Percentiles rank a stretch among this genome's conserved stretches.
These are phyloP conservation scores for Muscicapa adusta DNA, from an alignment of 2,113 vertebrate genomes.

Conservation along the genomic window DNA sequence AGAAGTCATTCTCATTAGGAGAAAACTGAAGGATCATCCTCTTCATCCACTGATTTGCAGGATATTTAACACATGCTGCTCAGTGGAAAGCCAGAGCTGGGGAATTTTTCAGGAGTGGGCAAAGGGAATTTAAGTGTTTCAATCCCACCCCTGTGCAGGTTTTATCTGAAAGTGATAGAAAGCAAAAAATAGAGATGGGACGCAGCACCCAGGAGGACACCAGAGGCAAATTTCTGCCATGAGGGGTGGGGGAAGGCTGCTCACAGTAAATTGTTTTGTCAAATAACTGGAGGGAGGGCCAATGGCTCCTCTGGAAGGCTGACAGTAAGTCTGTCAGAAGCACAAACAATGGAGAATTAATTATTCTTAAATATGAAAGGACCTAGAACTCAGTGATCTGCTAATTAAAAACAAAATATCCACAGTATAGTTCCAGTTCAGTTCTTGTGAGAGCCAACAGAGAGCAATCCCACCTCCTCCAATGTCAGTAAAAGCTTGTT, in stretches of 20 bases:
- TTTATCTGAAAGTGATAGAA: not conserved
- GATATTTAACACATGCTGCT: not conserved
- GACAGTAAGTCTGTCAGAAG: not conserved
- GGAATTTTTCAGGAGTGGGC: not conserved
- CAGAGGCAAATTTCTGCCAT: not conserved
- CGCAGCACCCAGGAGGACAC: not conserved
- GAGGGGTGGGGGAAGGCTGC: not conserved
- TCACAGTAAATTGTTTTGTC: not conserved
- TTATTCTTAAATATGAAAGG: not conserved
- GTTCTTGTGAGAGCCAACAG: not conserved
- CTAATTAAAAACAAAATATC: constrained; percentile 8
- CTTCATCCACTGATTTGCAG: not conserved
- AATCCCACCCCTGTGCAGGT: not conserved
- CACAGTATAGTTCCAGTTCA: not conserved
- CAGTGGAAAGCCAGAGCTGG: rapidly evolving
- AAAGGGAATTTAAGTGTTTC: not conserved
- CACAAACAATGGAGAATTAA: constrained; percentile 12
- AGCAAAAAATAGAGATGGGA: not conserved
- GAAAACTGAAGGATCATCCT: not conserved
- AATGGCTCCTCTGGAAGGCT: not conserved
- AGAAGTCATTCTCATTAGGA: not conserved
- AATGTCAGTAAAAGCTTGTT: not conserved
- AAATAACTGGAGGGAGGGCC: not conserved
- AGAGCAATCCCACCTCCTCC: not conserved
- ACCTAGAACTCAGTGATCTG: not conserved